phyloP scores from a whole-genome alignment of 2,797 vertebrate genomes.

The Lithobates sylvaticus region DNA sequence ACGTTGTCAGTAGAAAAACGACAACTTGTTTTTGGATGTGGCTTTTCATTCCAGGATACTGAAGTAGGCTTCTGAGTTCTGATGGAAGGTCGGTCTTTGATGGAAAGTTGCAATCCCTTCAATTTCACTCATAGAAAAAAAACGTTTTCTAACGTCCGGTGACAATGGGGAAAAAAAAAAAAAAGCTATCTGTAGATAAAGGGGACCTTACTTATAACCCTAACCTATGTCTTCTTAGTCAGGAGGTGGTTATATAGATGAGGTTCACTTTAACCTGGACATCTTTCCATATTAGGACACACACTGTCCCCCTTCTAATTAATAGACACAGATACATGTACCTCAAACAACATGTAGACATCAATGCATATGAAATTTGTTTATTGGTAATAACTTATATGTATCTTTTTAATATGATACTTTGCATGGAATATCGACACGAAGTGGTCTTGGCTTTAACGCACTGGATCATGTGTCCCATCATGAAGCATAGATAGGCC shows the following conservation, averaged over 20 bases:
- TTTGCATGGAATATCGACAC: not conserved
- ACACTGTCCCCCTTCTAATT: not conserved
- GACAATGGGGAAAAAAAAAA: not conserved
- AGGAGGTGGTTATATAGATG: not conserved
- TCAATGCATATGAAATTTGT: not conserved
- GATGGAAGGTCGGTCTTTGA: not conserved
- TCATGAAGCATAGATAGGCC: not conserved
- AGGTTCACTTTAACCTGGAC: not conserved
- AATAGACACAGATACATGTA: not conserved
- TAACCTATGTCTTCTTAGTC: too few relatives aligned
- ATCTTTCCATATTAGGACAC: not conserved
- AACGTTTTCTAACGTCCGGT: constrained; percentile 59
- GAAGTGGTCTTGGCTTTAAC: not conserved
- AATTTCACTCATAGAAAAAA: not conserved
- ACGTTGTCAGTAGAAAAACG: constrained; percentile 2
- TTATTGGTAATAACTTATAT: not conserved
- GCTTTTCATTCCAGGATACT: constrained; percentile 4
- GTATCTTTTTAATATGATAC: not conserved
- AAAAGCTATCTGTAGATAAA: not conserved
- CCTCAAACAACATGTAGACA: not conserved
- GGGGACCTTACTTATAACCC: not conserved
- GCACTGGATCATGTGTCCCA: not conserved
- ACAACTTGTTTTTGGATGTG: not conserved
- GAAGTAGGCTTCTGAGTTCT: constrained; percentile 2
- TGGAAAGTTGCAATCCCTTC: not conserved